Evolutionary conservation across 2,888 invertebrate genomes (phyloP).

Genomic region (Candidula unifasciata): DNA sequence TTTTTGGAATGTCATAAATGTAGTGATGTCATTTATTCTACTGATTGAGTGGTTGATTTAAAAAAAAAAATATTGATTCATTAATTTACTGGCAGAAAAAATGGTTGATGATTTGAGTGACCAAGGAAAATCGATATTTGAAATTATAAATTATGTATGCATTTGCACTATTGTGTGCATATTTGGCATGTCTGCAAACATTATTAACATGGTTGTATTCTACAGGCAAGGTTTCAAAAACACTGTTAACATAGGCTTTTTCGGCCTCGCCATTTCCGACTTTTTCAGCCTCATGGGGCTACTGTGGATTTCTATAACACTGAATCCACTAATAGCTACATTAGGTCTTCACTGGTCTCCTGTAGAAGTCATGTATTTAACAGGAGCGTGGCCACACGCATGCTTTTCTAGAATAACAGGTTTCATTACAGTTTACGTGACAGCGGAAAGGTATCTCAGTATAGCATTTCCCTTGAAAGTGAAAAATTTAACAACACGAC

Average conservation of each 20-base stretch:
- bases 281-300: background rate
- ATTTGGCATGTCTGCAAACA: constrained; percentile 14
- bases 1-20: too few relatives aligned
- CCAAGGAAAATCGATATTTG: constrained; percentile 1
- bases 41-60: too few relatives aligned
- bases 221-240: constrained; percentile 19
- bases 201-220: constrained; percentile 14
- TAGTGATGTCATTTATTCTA: too few relatives aligned
- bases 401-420: constrained; percentile 15
- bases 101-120: background rate
- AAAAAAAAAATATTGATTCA: too few relatives aligned
- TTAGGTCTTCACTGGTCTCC: background rate
- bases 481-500: background rate
- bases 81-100: background rate
- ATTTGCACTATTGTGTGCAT: background rate
- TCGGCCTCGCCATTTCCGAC: constrained; percentile 11
- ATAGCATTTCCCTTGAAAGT: constrained; percentile 13
- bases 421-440: constrained; percentile 23
- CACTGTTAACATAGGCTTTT: constrained; percentile 6
- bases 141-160: background rate
- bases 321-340: background rate
- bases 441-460: constrained; percentile 11
- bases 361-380: background rate
- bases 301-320: constrained; percentile 9
- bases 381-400: constrained; percentile 13